Percentiles rank a stretch among this genome's conserved stretches.
phyloP scores from a whole-genome alignment of 2,113 vertebrate genomes.

The Hipposideros armiger region DNA sequence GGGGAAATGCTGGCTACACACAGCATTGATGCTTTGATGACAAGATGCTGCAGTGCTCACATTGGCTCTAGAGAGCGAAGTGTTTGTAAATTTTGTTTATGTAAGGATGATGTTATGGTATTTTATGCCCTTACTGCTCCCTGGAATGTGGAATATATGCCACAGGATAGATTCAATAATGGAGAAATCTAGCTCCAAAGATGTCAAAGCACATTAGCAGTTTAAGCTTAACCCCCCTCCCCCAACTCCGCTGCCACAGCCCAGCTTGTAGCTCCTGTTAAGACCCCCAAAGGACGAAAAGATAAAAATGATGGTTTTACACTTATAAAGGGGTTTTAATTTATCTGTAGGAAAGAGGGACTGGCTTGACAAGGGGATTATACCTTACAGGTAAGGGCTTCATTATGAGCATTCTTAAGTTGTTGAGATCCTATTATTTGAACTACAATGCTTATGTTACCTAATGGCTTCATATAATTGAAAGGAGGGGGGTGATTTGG shows the following conservation, averaged over 20 bases:
- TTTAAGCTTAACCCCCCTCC: background rate
- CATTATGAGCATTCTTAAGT: background rate
- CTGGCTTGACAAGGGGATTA: background rate
- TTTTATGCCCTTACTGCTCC: background rate
- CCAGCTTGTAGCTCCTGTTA: background rate
- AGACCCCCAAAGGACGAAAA: background rate
- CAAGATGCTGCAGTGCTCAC: background rate
- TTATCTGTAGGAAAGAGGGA: background rate
- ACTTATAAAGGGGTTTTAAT: background rate
- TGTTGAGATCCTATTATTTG: background rate
- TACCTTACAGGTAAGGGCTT: background rate
- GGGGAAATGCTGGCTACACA: background rate
- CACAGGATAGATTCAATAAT: background rate
- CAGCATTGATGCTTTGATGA: background rate
- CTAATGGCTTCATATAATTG: background rate
- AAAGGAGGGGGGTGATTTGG: background rate
- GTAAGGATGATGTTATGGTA: fast-evolving
- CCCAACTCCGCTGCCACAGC: no score
- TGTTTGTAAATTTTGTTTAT: background rate
- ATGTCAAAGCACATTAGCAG: background rate
- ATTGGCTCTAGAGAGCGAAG: background rate
- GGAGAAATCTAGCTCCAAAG: constrained; percentile 12
- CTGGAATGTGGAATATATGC: background rate
- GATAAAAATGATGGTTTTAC: background rate
- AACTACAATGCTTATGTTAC: background rate